Percentiles rank a stretch among this genome's conserved stretches.
Conservation (phyloP, 2,797 vertebrate genomes). For the Sebastes wilsoni region DNA sequence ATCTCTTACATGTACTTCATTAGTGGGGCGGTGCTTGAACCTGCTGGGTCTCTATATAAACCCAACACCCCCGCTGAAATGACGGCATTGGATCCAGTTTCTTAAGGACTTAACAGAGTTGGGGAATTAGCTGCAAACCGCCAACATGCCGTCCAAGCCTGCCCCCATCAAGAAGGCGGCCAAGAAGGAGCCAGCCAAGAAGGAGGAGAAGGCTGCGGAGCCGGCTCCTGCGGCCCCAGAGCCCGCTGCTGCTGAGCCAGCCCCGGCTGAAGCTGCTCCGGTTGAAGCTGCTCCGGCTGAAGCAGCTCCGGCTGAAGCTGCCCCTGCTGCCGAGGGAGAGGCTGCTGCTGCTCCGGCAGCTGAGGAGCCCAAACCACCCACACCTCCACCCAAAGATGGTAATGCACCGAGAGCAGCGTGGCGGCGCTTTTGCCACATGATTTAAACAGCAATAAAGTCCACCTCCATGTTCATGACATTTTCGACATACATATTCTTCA, state of each 20-base stretch:
- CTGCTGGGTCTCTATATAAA: constrained; percentile 67
- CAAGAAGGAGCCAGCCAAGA: constrained; percentile 73
- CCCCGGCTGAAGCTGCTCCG: constrained; percentile 11
- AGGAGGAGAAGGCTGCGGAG: constrained; percentile 67
- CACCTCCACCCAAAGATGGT: constrained; percentile 69
- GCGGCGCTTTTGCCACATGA: too few species aligned
- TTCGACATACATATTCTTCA: too few species aligned
- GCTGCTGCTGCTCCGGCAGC: constrained; percentile 41
- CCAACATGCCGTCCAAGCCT: constrained; percentile 87
- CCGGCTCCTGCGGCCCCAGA: constrained; percentile 44
- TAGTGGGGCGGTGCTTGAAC: constrained; percentile 69
- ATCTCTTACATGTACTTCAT: constrained; percentile 56
- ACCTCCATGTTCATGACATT: background rate
- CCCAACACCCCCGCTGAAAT: constrained; percentile 3
- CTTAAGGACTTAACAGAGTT: constrained; percentile 67
- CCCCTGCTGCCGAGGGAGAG: constrained; percentile 56
- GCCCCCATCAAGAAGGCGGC: constrained; percentile 85
- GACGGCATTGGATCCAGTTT: constrained; percentile 70
- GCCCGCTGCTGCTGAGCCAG: constrained; percentile 18
- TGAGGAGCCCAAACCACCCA: constrained; percentile 64
- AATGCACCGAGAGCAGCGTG: constrained; percentile 41
- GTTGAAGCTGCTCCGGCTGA: constrained; percentile 22
- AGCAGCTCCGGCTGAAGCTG: constrained; percentile 50
- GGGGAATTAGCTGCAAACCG: constrained; percentile 77
- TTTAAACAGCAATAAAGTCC: background rate